These are phyloP conservation scores for Amphiprion clarkii DNA, from an alignment of 2,797 vertebrate genomes.

Conservation along the genomic window DNA sequence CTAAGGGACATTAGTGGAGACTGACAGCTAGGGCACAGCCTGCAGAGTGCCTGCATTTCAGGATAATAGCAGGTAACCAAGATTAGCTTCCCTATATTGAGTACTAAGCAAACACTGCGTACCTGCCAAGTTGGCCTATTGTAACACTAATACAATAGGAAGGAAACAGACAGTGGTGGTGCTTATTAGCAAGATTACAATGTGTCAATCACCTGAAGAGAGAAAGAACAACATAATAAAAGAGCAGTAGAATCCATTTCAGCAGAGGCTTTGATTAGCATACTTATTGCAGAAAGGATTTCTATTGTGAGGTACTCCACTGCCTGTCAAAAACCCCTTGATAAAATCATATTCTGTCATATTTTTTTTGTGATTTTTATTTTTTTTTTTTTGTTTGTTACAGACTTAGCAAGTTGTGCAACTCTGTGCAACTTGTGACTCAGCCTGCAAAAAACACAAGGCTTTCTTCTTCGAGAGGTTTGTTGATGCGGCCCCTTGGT, in stretches of 20 bases:
- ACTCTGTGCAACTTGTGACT: constrained; percentile 51
- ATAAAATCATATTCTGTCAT: constrained; percentile 39
- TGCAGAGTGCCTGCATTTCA: constrained; percentile 37
- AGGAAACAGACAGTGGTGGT: constrained; percentile 66
- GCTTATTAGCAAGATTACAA: constrained; percentile 84
- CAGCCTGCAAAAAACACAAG: constrained; percentile 9
- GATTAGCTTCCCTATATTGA: constrained; percentile 37
- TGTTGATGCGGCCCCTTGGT: constrained; percentile 25
- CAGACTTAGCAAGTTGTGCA: constrained; percentile 24
- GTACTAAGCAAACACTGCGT: constrained; percentile 39
- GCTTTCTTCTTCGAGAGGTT: neutral
- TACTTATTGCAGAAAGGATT: constrained; percentile 64
- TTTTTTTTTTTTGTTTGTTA: constrained; percentile 23
- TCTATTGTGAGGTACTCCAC: constrained; percentile 55
- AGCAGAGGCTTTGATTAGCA: constrained; percentile 73
- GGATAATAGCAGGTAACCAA: constrained; percentile 66
- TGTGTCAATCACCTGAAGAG: constrained; percentile 73
- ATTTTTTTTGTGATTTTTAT: constrained; percentile 8
- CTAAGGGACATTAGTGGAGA: constrained; percentile 45
- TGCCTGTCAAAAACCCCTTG: constrained; percentile 58
- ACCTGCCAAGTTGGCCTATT: constrained; percentile 66
- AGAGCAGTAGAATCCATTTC: constrained; percentile 72
- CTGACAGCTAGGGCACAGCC: constrained; percentile 45
- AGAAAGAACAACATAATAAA: constrained; percentile 71
- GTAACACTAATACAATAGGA: constrained; percentile 70